Percentiles rank a stretch among this genome's conserved stretches.
Conservation (phyloP, 30 jellyfish, hydroid and myxozoan species). For the Hydractinia echinata region DNA sequence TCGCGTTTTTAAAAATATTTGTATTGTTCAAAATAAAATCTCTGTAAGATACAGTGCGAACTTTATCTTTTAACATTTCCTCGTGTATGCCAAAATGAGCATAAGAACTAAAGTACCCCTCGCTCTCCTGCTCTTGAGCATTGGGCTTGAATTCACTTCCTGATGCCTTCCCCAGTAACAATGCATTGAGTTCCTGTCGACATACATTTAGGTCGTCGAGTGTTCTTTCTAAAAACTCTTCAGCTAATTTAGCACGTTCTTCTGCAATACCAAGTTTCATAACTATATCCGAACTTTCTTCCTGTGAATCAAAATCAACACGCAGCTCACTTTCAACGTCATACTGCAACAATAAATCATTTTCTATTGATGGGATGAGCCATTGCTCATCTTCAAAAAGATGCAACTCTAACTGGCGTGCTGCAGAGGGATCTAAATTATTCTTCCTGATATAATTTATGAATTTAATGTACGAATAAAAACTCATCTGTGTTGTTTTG, state of each 20-base stretch:
- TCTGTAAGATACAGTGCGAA: slow-evolving; percentile 73
- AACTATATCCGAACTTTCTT: slow-evolving; percentile 19
- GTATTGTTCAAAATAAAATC: slow-evolving; percentile 46
- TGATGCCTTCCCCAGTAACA: slow-evolving; percentile 24
- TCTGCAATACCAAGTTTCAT: slow-evolving; percentile 47
- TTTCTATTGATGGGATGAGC: slow-evolving; percentile 56
- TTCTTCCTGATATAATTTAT: slow-evolving; percentile 52
- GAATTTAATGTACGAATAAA: slow-evolving; percentile 54
- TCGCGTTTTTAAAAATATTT: slow-evolving; percentile 42
- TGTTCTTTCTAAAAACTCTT: slow-evolving; percentile 63
- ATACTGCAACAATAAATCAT: slow-evolving; percentile 63
- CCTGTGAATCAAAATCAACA: background rate
- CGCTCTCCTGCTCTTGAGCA: slow-evolving; percentile 17
- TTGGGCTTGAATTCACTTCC: background rate
- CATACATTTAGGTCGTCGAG: slow-evolving; percentile 56
- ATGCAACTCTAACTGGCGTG: background rate
- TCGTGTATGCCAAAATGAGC: slow-evolving; percentile 94
- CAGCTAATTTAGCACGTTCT: slow-evolving; percentile 66
- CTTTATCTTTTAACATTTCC: slow-evolving; percentile 85
- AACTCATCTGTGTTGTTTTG: slow-evolving; percentile 33
- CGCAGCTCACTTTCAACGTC: slow-evolving; percentile 53
- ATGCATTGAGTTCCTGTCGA: slow-evolving; percentile 42
- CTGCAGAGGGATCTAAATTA: slow-evolving; percentile 20
- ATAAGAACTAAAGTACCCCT: slow-evolving; percentile 80
- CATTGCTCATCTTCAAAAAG: slow-evolving; percentile 49